Evolutionary conservation across 2,888 invertebrate species (phyloP).

Genomic region (Cyaniris semiargus): DNA sequence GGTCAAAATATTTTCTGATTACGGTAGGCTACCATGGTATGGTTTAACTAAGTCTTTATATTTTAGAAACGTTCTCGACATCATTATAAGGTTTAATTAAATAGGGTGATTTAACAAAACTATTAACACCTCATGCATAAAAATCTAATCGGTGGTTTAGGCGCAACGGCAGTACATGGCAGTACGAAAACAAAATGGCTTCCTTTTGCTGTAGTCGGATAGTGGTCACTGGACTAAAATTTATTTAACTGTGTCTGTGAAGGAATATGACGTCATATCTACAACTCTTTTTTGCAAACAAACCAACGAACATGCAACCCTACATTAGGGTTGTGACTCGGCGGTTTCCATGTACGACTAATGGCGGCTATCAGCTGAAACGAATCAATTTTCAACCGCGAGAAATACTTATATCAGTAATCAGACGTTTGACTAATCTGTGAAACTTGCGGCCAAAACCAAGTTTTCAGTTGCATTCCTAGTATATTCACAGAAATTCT

Average conservation of each 20-base stretch:
- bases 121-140: too few species aligned
- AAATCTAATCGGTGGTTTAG: too few species aligned
- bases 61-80: background rate
- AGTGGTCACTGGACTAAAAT: background rate
- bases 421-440: background rate
- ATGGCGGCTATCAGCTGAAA: background rate
- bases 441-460: background rate
- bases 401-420: background rate
- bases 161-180: background rate
- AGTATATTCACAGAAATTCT: background rate
- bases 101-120: background rate
- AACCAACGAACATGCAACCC: conserved; percentile 7
- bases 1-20: background rate
- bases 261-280: conserved; percentile 14
- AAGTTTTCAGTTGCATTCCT: background rate
- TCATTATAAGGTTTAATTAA: background rate
- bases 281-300: conserved; percentile 2
- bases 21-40: background rate
- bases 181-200: background rate
- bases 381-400: background rate
- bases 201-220: background rate
- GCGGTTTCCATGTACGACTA: background rate
- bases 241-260: background rate
- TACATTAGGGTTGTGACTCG: background rate
- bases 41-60: background rate